phyloP scores from a whole-genome alignment of 2,888 invertebrate species.

The Clusia tigrina region DNA sequence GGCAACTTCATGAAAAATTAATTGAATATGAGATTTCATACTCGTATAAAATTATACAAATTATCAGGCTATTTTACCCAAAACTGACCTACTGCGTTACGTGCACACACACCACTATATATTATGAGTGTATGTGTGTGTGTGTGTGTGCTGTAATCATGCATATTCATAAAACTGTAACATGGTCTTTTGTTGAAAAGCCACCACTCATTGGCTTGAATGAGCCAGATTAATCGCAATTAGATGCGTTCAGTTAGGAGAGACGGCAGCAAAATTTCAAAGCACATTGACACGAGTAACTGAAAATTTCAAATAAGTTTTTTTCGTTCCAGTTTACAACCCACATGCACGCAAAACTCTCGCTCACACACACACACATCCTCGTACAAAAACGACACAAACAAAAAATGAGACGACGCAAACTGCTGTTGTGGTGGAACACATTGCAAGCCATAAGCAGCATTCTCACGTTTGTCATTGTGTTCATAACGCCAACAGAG shows the following conservation, averaged over 20 bases:
- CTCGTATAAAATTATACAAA: conserved; percentile 5
- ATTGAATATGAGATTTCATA: conserved; percentile 3
- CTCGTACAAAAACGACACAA: too few species aligned
- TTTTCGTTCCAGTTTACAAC: too few species aligned
- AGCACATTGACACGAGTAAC: too few species aligned
- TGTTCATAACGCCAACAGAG: conserved; percentile 41
- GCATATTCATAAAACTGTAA: neutral
- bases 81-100: neutral
- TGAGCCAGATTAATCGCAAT: neutral
- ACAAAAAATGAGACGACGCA: conserved; percentile 50
- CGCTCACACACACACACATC: neutral
- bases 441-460: conserved; percentile 49
- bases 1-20: neutral
- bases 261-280: too few species aligned
- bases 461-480: conserved; percentile 42
- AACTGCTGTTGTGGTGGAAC: conserved; percentile 49
- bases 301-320: too few species aligned
- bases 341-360: neutral
- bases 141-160: neutral
- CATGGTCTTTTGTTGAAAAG: neutral
- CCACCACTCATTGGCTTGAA: too few species aligned
- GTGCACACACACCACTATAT: neutral
- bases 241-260: neutral
- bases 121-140: neutral
- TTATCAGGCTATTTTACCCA: conserved; percentile 2